A percentile compares a stretch with the other conserved stretches of the same genome.
Conservation (phyloP, 1,140 invertebrate species). For the Metaphire vulgaris region DNA sequence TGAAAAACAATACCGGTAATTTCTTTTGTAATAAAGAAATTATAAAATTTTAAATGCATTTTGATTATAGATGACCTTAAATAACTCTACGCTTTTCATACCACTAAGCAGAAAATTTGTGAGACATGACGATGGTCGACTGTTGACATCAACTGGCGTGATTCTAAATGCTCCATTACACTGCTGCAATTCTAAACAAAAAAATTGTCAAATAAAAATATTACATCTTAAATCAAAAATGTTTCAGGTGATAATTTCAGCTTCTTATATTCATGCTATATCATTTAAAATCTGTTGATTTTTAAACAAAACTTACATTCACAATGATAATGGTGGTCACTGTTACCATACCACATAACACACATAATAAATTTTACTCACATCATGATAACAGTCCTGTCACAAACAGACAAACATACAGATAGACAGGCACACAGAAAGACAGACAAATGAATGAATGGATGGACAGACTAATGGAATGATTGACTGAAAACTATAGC, state of each 20-base stretch:
- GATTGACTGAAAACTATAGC: neutral
- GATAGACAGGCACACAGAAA: neutral
- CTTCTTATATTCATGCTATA: neutral
- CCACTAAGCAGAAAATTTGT: slow-evolving; percentile 93
- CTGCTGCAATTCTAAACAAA: slow-evolving; percentile 63
- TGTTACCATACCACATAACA: neutral
- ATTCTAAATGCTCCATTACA: slow-evolving; percentile 78
- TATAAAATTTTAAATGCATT: too few relatives aligned
- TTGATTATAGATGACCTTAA: too few relatives aligned
- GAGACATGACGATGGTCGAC: slow-evolving; percentile 84
- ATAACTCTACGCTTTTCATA: slow-evolving; percentile 53
- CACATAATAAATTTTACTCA: neutral
- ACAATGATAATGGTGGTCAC: neutral
- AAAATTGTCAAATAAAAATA: slow-evolving; percentile 14
- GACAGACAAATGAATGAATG: neutral
- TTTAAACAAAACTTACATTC: neutral
- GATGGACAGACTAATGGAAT: neutral
- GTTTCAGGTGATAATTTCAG: neutral
- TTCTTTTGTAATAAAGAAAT: too few relatives aligned
- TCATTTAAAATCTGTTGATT: neutral
- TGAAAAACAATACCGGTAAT: too few relatives aligned
- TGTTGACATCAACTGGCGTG: slow-evolving; percentile 90
- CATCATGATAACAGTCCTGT: neutral
- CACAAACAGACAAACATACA: neutral
- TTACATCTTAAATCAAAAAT: neutral